These are phyloP conservation scores for Polypterus bichir DNA, from an alignment of 2,113 vertebrate genomes.

Conservation along the genomic window DNA sequence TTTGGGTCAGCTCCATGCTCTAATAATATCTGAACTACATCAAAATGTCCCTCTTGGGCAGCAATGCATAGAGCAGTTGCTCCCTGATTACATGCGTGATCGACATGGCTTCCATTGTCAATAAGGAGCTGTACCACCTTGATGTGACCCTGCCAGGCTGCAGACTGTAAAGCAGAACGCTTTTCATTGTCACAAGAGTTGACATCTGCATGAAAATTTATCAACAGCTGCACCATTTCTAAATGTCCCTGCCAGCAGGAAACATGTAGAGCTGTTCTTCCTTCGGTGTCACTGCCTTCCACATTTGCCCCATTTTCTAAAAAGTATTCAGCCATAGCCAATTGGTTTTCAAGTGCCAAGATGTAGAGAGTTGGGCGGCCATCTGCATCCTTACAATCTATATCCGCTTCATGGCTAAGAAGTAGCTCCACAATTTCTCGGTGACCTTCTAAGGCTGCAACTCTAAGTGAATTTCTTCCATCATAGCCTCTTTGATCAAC, in stretches of 20 bases:
- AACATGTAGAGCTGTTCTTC: slow-evolving; percentile 87
- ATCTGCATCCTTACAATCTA: slow-evolving; percentile 87
- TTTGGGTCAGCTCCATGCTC: slow-evolving; percentile 90
- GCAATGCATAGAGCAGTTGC: slow-evolving; percentile 93
- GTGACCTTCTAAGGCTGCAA: slow-evolving; percentile 84
- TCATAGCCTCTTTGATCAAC: slow-evolving; percentile 88
- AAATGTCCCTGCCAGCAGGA: slow-evolving; percentile 96
- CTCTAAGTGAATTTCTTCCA: slow-evolving; percentile 81
- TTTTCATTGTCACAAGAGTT: slow-evolving; percentile 90
- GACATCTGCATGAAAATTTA: slow-evolving; percentile 77
- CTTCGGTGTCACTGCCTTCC: slow-evolving; percentile 82
- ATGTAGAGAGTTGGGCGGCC: slow-evolving; percentile 92
- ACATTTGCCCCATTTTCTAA: slow-evolving; percentile 87
- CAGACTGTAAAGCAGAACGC: slow-evolving; percentile 86
- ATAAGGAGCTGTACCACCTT: slow-evolving; percentile 84
- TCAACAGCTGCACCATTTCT: slow-evolving; percentile 83
- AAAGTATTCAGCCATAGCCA: slow-evolving; percentile 89
- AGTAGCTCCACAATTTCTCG: slow-evolving; percentile 85
- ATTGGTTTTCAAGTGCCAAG: slow-evolving; percentile 87
- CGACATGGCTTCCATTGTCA: slow-evolving; percentile 72
- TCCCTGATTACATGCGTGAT: slow-evolving; percentile 92
- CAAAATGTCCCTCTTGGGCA: slow-evolving; percentile 92
- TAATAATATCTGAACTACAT: slow-evolving; percentile 79
- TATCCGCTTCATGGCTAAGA: slow-evolving; percentile 76
- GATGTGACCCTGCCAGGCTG: slow-evolving; percentile 89